Conservation (phyloP, 2,888 invertebrate genomes). For the Chirona hameri region DNA sequence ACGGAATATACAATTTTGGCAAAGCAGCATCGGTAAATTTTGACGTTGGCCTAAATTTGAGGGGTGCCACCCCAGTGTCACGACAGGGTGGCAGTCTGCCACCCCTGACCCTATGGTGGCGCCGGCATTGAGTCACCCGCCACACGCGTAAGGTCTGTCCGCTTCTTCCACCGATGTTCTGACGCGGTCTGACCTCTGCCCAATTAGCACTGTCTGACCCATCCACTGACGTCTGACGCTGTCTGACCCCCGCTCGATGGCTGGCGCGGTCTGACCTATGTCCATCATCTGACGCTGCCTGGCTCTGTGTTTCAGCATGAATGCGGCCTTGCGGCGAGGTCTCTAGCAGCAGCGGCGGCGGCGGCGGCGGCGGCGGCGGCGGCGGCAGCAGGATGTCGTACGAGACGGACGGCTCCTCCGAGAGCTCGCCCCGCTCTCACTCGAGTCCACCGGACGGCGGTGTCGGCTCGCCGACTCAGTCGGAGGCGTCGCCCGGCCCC, state of each 20-base stretch:
- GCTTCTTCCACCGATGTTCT: too few species aligned
- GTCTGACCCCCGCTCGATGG: too few species aligned
- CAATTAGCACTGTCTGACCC: too few species aligned
- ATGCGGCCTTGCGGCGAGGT: background rate
- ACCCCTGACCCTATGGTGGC: too few species aligned
- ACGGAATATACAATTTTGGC: too few species aligned
- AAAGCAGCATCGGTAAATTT: too few species aligned
- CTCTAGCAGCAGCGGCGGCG: background rate
- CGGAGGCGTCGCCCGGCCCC: background rate
- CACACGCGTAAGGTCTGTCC: too few species aligned
- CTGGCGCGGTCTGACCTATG: background rate
- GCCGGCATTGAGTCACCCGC: too few species aligned
- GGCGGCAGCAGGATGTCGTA: background rate
- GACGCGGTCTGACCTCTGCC: too few species aligned
- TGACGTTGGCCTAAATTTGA: too few species aligned
- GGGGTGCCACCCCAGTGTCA: too few species aligned
- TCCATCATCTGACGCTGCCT: background rate
- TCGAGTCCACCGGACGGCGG: background rate
- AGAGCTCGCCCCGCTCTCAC: constrained; percentile 1
- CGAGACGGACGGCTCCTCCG: constrained; percentile 12
- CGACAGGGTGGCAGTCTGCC: too few species aligned
- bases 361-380: background rate
- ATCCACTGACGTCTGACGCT: background rate
- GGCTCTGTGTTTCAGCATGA: background rate
- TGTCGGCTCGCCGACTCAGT: background rate